phyloP scores from a whole-genome alignment of 2,888 invertebrate species.

The Miltochrista miniata region DNA sequence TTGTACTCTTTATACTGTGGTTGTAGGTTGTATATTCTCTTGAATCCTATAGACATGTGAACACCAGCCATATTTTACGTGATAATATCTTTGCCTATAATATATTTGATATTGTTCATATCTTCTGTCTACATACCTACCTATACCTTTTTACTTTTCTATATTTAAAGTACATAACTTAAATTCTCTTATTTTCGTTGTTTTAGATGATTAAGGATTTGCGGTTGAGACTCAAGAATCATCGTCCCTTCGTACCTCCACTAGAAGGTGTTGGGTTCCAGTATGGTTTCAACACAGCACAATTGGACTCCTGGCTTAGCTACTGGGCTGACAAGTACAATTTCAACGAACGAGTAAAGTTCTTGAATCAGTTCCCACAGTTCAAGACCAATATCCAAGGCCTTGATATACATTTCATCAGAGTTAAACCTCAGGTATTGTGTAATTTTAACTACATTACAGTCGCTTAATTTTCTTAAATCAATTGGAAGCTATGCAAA shows the following conservation, averaged over 20 bases:
- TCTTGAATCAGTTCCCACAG: slow-evolving; percentile 89
- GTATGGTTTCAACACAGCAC: slow-evolving; percentile 91
- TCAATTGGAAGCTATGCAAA: too few species aligned
- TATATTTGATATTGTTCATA: too few species aligned
- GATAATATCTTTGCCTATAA: too few species aligned
- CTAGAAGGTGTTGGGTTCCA: slow-evolving; percentile 89
- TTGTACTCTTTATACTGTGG: too few species aligned
- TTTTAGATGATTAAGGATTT: slow-evolving; percentile 65
- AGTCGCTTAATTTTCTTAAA: too few species aligned
- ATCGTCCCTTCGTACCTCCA: slow-evolving; percentile 72
- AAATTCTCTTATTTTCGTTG: too few species aligned
- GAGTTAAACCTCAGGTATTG: slow-evolving; percentile 83
- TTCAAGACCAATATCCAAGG: slow-evolving; percentile 90
- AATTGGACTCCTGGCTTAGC: slow-evolving; percentile 85
- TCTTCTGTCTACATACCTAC: too few species aligned
- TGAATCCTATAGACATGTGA: too few species aligned
- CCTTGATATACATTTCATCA: slow-evolving; percentile 86
- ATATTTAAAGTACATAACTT: too few species aligned
- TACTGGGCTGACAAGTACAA: slow-evolving; percentile 92
- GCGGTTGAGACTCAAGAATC: slow-evolving; percentile 53
- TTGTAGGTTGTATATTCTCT: too few species aligned
- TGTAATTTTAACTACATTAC: neutral
- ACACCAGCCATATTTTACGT: too few species aligned
- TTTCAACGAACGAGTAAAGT: slow-evolving; percentile 83
- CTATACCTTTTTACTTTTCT: too few species aligned